A percentile compares a stretch with the other conserved stretches of the same genome.
These are phyloP conservation scores for Schizopygopsis malacanthus DNA, from an alignment of 2,797 vertebrate genomes.

Conservation along the genomic window DNA sequence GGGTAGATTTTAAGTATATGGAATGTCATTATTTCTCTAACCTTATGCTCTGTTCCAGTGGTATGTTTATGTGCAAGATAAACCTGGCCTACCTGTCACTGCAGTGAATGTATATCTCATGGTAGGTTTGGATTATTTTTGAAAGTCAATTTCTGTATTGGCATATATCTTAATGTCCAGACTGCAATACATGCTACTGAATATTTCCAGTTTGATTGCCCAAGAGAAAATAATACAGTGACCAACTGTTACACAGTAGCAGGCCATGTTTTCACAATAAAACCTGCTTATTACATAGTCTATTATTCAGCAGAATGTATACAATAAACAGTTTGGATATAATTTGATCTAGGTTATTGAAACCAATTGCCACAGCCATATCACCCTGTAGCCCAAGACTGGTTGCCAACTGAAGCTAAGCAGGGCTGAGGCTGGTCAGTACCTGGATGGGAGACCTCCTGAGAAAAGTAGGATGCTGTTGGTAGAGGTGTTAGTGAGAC, in stretches of 20 bases:
- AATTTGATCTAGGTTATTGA: not conserved
- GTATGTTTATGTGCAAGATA: not conserved
- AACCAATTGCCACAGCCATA: not conserved
- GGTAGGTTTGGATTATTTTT: slow-evolving; percentile 21
- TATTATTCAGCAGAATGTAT: not conserved
- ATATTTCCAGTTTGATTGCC: slow-evolving; percentile 6
- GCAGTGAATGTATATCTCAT: not conserved
- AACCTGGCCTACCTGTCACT: not conserved
- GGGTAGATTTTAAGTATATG: slow-evolving; percentile 12
- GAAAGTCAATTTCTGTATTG: not conserved
- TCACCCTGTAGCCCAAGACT: too few species aligned
- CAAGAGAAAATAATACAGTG: not conserved
- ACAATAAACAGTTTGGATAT: not conserved
- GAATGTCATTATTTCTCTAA: not conserved
- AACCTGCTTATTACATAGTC: not conserved
- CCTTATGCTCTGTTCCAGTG: not conserved
- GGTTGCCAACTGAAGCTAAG: too few species aligned
- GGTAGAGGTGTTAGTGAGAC: too few species aligned
- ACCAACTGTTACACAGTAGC: not conserved
- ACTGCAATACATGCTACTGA: not conserved
- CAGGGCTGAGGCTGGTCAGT: too few species aligned
- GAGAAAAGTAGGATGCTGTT: too few species aligned
- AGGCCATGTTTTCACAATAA: not conserved
- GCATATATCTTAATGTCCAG: not conserved
- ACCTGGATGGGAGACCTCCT: too few species aligned